Conservation (phyloP, 2,113 vertebrate species). For the Tauraco erythrolophus region DNA sequence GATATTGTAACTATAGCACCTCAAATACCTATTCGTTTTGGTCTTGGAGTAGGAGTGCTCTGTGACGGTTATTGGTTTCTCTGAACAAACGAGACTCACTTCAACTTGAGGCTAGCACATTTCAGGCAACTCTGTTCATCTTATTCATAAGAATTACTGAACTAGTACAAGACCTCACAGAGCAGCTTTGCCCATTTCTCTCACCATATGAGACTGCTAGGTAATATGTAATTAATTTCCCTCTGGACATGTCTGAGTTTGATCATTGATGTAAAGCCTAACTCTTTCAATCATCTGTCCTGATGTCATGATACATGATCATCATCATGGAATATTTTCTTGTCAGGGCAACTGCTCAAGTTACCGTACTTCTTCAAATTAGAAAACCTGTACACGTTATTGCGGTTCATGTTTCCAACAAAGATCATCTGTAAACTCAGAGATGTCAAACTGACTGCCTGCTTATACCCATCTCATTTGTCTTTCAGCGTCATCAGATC, state of each 20-base stretch:
- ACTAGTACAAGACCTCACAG: background rate
- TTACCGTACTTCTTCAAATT: background rate
- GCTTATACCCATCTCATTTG: background rate
- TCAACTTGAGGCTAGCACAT: background rate
- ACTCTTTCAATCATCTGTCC: background rate
- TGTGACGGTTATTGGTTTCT: background rate
- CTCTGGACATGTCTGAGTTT: background rate
- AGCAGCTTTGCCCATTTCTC: background rate
- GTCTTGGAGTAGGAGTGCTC: background rate
- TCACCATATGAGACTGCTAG: background rate
- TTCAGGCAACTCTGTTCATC: background rate
- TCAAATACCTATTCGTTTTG: background rate
- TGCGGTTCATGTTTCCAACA: background rate
- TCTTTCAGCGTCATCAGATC: background rate
- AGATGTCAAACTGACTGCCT: background rate
- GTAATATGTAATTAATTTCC: background rate
- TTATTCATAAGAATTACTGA: fast-evolving
- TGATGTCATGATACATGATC: background rate
- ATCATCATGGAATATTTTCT: background rate
- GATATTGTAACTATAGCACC: background rate
- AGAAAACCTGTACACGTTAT: background rate
- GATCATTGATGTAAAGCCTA: background rate
- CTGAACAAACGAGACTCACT: background rate
- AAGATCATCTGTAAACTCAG: background rate
- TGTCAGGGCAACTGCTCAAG: background rate